phyloP scores from a whole-genome alignment of 1,140 invertebrate genomes.

The Eriosoma lanigerum region DNA sequence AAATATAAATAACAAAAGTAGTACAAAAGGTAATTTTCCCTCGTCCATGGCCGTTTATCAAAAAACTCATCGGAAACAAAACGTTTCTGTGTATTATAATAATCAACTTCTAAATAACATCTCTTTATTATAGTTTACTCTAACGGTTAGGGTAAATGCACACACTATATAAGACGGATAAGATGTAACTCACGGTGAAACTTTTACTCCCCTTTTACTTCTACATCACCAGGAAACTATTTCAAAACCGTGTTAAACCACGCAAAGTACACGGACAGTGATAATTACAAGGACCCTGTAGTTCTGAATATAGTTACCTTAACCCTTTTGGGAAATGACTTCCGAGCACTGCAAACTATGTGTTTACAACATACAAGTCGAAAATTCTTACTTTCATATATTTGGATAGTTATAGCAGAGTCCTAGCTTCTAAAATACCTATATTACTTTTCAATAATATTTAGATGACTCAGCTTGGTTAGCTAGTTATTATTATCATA shows the following conservation, averaged over 20 bases:
- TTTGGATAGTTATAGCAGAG: neutral
- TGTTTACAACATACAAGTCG: constrained; percentile 14
- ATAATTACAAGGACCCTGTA: constrained; percentile 30
- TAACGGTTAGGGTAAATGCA: neutral
- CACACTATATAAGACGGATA: neutral
- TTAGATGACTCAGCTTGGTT: too few species aligned
- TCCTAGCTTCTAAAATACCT: neutral
- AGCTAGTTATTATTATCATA: too few species aligned
- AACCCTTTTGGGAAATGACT: constrained; percentile 40
- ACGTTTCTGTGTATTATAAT: constrained; percentile 38
- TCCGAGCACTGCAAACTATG: constrained; percentile 7
- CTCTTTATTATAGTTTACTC: constrained; percentile 12
- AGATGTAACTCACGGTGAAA: constrained; percentile 9
- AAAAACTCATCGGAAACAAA: constrained; percentile 1
- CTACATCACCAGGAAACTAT: neutral
- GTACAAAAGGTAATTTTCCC: neutral
- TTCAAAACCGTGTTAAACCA: constrained; percentile 43
- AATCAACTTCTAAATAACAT: constrained; percentile 46
- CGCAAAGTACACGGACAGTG: constrained; percentile 25
- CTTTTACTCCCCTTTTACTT: constrained; percentile 10
- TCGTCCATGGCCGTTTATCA: constrained; percentile 12
- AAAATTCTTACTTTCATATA: constrained; percentile 38
- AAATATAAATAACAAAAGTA: constrained; percentile 37
- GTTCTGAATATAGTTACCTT: constrained; percentile 15
- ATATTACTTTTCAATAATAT: neutral